Base-by-base conservation (phyloP, 1,140 invertebrate genomes). In the Physella acuta region DNA sequence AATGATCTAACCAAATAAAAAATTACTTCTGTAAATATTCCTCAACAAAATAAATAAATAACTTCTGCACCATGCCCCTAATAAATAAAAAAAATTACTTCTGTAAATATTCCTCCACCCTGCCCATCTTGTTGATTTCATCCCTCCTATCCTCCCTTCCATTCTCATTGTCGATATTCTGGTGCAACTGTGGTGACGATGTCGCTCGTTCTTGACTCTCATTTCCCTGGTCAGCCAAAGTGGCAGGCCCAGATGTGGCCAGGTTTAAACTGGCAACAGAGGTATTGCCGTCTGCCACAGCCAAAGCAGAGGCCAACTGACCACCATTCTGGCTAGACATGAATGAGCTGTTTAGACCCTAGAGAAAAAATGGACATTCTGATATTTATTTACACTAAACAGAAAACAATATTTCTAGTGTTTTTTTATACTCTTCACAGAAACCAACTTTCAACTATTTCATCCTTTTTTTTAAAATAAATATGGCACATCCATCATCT, bases 21-120 rank as follows among this genome's bases (percentile, higher is more conserved):
- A n/a, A n/a, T n/a, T n/a, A n/a, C n/a, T n/a, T n/a, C n/a, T n/a
- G n/a, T n/a, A n/a, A n/a, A n/a, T n/a, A n/a, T n/a, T n/a, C n/a
- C n/a, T n/a, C n/a, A n/a, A n/a, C n/a, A n/a, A n/a, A n/a, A n/a
- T n/a, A n/a, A n/a, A n/a, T n/a, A n/a, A n/a, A n/a, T n/a, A n/a
- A n/a, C n/a, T n/a, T n/a, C n/a, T n/a, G n/a, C n/a, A n/a, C n/a
- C n/a, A n/a, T n/a, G n/a, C n/a, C n/a, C n/a, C n/a, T n/a, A n/a
- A n/a, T n/a, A n/a, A n/a, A n/a, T n/a, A n/a, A 3, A 31, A 3
- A 26, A 4, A 56, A 52, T 17, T 44, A 75, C 74, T 71, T 73
- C 33, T 73, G 63, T 28, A 75, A 62, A 44, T 75, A 75, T 52
- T 75, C 71, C 58, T 75, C 71, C 36, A 75, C 67, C 37, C 68